Evolutionary conservation across 2,113 vertebrate species (phyloP).

Genomic region (Benitochromis conjunctus): DNA sequence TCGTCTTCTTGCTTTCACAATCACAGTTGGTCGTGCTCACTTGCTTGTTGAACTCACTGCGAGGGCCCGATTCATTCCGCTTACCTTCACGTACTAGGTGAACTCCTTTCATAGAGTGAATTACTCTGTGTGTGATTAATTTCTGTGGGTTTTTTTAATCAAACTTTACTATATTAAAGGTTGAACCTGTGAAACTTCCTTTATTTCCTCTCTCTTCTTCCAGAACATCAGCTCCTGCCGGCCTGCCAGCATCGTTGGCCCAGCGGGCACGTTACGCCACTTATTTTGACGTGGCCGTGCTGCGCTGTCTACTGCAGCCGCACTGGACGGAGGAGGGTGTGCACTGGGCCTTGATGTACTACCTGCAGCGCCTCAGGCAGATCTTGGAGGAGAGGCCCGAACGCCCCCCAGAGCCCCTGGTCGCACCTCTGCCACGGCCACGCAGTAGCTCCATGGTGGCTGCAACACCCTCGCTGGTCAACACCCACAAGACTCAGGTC

Average conservation of each 20-base stretch:
- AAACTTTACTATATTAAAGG: neutral
- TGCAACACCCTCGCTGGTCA: constrained; percentile 90
- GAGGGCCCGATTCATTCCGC: neutral
- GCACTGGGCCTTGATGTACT: constrained; percentile 96
- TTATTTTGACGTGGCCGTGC: constrained; percentile 94
- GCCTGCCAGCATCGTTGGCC: constrained; percentile 74
- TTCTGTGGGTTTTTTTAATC: neutral
- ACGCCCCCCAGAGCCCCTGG: constrained; percentile 79
- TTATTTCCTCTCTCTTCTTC: neutral
- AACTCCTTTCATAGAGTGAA: neutral
- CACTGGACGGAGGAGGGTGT: constrained; percentile 98
- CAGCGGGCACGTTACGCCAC: constrained; percentile 92
- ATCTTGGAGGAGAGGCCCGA: constrained; percentile 96
- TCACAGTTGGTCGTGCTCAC: neutral
- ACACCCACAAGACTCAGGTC: constrained; percentile 98
- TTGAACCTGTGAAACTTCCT: neutral
- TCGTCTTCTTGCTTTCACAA: neutral
- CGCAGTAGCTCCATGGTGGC: constrained; percentile 99
- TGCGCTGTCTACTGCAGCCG: constrained; percentile 93
- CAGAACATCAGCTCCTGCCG: constrained; percentile 68
- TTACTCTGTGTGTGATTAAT: neutral
- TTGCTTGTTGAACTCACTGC: neutral
- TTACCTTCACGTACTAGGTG: neutral
- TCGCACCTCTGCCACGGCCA: constrained; percentile 83
- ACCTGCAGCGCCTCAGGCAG: constrained; percentile 89